Evolutionary conservation across 2,113 vertebrate genomes (phyloP).

Genomic region (Mastomys coucha): DNA sequence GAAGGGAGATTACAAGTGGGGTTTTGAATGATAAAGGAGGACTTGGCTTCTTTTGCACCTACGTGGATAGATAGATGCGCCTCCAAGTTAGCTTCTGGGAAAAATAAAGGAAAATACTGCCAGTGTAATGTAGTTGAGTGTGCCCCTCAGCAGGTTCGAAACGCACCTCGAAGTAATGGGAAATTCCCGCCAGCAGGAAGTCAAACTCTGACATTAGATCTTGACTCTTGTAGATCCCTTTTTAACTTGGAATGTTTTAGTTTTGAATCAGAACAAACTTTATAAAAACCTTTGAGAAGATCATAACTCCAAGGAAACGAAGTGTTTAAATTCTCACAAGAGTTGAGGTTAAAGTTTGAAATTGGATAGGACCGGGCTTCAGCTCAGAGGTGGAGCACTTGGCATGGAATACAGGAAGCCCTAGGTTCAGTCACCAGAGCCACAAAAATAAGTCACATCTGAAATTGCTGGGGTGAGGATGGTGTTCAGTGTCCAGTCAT

Average conservation of each 20-base stretch:
- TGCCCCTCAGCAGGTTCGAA: neutral
- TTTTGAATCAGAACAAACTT: neutral
- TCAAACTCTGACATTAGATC: neutral
- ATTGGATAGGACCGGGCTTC: neutral
- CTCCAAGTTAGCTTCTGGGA: neutral
- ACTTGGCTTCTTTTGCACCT: neutral
- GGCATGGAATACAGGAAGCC: neutral
- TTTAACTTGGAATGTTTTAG: neutral
- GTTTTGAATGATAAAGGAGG: constrained; percentile 53
- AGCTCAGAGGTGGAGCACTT: neutral
- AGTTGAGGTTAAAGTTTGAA: constrained; percentile 27
- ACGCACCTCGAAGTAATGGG: neutral
- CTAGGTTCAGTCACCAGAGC: neutral
- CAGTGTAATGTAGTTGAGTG: neutral
- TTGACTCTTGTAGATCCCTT: neutral
- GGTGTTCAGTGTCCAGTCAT: neutral
- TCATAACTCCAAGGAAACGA: constrained; percentile 9
- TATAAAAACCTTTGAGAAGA: constrained; percentile 16
- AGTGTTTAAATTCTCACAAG: neutral
- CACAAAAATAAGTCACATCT: neutral
- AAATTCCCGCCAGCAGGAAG: constrained; percentile 46
- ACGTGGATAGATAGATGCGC: neutral
- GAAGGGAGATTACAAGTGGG: neutral
- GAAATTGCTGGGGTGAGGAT: neutral
- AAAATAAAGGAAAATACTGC: neutral